These are phyloP conservation scores for Sesia apiformis DNA, from an alignment of 2,888 invertebrate species.

Conservation along the genomic window DNA sequence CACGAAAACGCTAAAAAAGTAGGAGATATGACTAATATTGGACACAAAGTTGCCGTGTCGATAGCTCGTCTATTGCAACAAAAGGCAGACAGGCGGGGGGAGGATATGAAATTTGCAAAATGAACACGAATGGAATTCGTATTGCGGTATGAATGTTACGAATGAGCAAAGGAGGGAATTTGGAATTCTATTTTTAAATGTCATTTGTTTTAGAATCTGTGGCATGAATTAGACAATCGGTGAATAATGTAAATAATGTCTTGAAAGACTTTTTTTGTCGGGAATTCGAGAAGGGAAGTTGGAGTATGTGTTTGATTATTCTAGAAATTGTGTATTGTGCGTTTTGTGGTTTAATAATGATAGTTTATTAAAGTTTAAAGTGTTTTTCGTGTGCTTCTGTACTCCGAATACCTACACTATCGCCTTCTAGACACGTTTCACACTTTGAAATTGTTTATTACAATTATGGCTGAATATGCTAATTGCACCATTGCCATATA, in stretches of 20 bases:
- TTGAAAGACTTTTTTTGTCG: neutral
- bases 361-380: too few relatives aligned
- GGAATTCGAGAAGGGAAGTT: too few relatives aligned
- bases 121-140: slow-evolving; percentile 23
- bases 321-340: too few relatives aligned
- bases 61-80: slow-evolving; percentile 47
- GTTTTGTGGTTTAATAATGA: too few relatives aligned
- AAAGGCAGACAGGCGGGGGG: slow-evolving; percentile 40
- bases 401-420: too few relatives aligned
- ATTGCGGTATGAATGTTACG: slow-evolving; percentile 20
- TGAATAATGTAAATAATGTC: slow-evolving; percentile 3
- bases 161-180: slow-evolving; percentile 5
- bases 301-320: too few relatives aligned
- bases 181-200: neutral
- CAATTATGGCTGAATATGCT: too few relatives aligned
- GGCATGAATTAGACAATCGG: neutral
- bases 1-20: slow-evolving; percentile 38
- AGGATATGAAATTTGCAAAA: slow-evolving; percentile 40
- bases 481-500: too few relatives aligned
- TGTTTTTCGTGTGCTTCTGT: too few relatives aligned
- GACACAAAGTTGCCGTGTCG: slow-evolving; percentile 59
- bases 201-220: neutral
- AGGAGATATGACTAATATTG: slow-evolving; percentile 60
- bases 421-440: too few relatives aligned
- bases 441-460: too few relatives aligned